phyloP scores from a whole-genome alignment of 1,140 invertebrate species.

The Macrosteles quadrilineatus region DNA sequence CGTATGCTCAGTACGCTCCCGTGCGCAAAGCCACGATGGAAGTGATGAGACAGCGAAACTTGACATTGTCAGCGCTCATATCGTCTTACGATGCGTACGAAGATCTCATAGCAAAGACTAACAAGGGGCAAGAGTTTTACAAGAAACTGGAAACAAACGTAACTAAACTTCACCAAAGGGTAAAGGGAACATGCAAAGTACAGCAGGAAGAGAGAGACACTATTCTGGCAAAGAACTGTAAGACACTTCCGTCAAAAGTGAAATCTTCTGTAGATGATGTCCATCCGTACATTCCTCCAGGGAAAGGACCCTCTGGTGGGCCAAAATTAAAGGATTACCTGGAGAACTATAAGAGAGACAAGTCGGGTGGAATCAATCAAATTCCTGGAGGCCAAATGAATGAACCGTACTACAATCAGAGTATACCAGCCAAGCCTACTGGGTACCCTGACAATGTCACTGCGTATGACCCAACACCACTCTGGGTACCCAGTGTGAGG shows the following conservation, averaged over 20 bases:
- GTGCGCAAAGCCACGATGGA: constrained; percentile 77
- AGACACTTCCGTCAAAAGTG: constrained; percentile 41
- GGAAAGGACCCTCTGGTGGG: constrained; percentile 43
- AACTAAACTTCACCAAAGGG: constrained; percentile 71
- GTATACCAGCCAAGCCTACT: constrained; percentile 3
- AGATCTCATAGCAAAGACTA: constrained; percentile 83
- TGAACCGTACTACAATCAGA: not conserved
- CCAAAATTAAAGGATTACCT: constrained; percentile 88
- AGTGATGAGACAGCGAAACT: constrained; percentile 62
- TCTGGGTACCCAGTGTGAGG: constrained; percentile 57
- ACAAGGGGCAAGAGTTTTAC: constrained; percentile 93
- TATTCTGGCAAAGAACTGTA: constrained; percentile 62
- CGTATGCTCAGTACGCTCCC: constrained; percentile 87
- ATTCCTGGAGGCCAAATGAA: not conserved
- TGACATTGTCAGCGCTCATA: constrained; percentile 66
- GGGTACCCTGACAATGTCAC: not conserved
- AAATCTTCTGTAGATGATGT: constrained; percentile 37
- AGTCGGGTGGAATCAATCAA: constrained; percentile 24
- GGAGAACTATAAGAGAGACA: constrained; percentile 54
- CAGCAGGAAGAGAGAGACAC: constrained; percentile 87
- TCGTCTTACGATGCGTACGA: constrained; percentile 89
- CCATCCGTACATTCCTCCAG: too few species aligned
- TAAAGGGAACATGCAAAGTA: constrained; percentile 81
- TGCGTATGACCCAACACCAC: constrained; percentile 50
- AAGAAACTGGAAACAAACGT: constrained; percentile 86